Evolutionary conservation across 2,113 vertebrate genomes (phyloP), one percentile per base, ranked within the genome.

Genomic region (Cryptomyrus ogoouensis): DNA sequence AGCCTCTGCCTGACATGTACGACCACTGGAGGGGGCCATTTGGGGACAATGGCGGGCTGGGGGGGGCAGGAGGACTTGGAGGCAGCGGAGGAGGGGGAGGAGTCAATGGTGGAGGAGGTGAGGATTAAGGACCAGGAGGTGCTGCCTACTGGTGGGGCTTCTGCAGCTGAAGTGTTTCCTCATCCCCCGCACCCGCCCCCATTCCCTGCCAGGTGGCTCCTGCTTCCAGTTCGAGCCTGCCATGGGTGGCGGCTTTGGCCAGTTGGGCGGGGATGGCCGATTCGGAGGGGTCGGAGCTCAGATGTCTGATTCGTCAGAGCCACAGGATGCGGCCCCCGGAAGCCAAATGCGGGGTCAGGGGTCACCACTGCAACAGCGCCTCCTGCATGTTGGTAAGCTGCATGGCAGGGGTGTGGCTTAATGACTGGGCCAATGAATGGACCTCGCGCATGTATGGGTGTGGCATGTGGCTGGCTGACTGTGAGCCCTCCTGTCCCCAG

Each of bases 1-100:
- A 99, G 95, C 95, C 97, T 12, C 95, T 99, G 91, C 98, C 98
- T 52, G 96, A 98, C 90, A 95, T 96, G 91, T 97, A 97, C 12
- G 97, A 98, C 88, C 94, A 94, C 90, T 98, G 97, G 1, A 96
- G 97, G 46, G 97, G 98, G 89, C 96, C 96, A 0, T 95, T 96
- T 92, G 96, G 96, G 31, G 96, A 97, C 5, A 95, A 95, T 0
- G 96, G 96, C 0, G 95, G 96, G 0, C 95, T 91, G 1, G 92
- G 96, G 9, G 62, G 62, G 27, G n/a, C 62, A 31, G 90, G 94
- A 46, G 93, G 93, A 24, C 91, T 92, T 0, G 95, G 94, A 3
- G 93, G 93, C 0, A 94, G 92, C 24, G 95, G 96, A 0, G 95
- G 96, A 5, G 96, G 96, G 88, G 97, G 95, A 24, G 96, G 95